Percentiles rank a stretch among this genome's conserved stretches.
These are phyloP conservation scores for Acestrorhynchus altus DNA, from an alignment of 2,797 vertebrate species.

Conservation along the genomic window DNA sequence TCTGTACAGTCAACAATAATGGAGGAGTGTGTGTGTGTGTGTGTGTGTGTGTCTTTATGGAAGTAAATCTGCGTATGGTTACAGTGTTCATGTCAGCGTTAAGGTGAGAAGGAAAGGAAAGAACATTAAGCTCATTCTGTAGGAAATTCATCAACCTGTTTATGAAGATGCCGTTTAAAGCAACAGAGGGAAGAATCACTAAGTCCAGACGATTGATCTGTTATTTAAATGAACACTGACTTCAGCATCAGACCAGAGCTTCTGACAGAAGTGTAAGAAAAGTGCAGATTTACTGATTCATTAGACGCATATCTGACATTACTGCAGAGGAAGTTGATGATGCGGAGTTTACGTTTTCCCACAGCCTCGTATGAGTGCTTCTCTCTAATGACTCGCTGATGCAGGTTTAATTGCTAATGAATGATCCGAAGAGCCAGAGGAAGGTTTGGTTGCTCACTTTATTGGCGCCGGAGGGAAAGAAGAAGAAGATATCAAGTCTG, in stretches of 20 bases:
- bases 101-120: background rate
- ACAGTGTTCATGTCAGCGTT: background rate
- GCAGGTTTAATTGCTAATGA: conserved; percentile 57
- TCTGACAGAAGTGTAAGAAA: conserved; percentile 56
- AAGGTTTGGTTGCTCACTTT: conserved; percentile 50
- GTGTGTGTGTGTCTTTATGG: too few relatives aligned
- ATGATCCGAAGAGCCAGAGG: conserved; percentile 33
- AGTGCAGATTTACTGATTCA: conserved; percentile 63
- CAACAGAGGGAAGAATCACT: conserved; percentile 48
- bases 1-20: too few relatives aligned
- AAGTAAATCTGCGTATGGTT: too few relatives aligned
- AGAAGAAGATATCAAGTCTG: conserved; percentile 36
- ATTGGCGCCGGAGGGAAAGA: conserved; percentile 50
- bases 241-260: conserved; percentile 42
- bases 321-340: conserved; percentile 36
- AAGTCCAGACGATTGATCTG: conserved; percentile 56
- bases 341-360: conserved; percentile 42
- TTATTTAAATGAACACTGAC: conserved; percentile 46
- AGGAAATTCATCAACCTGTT: background rate
- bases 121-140: background rate
- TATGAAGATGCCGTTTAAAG: background rate
- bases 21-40: too few relatives aligned
- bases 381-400: conserved; percentile 58
- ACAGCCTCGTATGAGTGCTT: conserved; percentile 36
- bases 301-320: conserved; percentile 52